Base-by-base conservation (phyloP, 2,888 invertebrate species). In the Ctena decussata region DNA sequence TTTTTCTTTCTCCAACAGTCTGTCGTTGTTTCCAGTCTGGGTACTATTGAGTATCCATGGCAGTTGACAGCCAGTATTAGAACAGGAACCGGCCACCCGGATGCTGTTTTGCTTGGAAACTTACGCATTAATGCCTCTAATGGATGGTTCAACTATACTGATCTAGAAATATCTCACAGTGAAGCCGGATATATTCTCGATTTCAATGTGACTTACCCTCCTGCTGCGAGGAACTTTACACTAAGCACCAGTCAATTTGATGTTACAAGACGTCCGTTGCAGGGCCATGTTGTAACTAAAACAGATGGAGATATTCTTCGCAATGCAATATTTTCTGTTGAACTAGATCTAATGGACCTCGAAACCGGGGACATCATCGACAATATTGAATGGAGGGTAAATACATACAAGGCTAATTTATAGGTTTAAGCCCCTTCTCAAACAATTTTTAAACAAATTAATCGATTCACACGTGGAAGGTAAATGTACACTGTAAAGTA, bases 111-210 rank as follows among this genome's bases (percentile, higher is more conserved):
- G 0, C 65, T 65, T 5, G 94, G 94, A 6, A 89, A 82, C 44
- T 83, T 82, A 1, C 89, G 79, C 0, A 82, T 90, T 3, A 71
- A 85, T 8, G 90, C 94, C 72, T 70, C 80, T 8, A 60, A 90
- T 60, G 94, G 94, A 21, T 92, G 90, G 89, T 94, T 94, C 27
- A 93, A 92, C 82, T 94, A 93, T 83, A 91, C 91, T 6, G 91
- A 91, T 44, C 85, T 94, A 12, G 74, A 80, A 24, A 90, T 94
- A 2, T 82, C 90, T n/a, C 91, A 91, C 74, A 84, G 85, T 8
- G 94, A 94, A 3, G 57, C 44, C 11, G 86, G 85, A 27, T 93
- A 92, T 86, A 82, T 86, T 24, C 39, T 93, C 0, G 80, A 89
- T 24, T 93, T 93, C 76, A 81, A 77, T 5, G 84, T 93, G 15